phyloP scores from a whole-genome alignment of 2,797 vertebrate species.

The Kryptolebias ocellatus region DNA sequence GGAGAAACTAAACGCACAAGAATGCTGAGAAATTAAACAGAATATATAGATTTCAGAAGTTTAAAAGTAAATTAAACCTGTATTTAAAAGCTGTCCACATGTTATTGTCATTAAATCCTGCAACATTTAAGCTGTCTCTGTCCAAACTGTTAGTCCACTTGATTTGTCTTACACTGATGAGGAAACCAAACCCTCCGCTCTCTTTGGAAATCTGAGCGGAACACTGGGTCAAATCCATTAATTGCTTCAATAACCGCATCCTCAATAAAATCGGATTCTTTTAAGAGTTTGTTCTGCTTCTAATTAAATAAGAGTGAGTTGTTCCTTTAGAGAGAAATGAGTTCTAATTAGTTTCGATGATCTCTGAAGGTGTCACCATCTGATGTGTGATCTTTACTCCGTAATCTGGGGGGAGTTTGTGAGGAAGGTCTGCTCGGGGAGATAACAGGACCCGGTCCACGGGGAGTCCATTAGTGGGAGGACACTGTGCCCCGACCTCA shows the following conservation, averaged over 20 bases:
- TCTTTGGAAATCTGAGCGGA: not conserved
- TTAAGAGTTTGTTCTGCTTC: not conserved
- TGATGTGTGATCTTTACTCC: slow-evolving; percentile 41
- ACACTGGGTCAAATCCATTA: not conserved
- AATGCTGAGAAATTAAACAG: too few species aligned
- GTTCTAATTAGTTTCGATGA: not conserved
- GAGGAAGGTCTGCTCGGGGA: slow-evolving; percentile 74
- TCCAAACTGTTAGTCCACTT: not conserved
- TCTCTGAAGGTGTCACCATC: slow-evolving; percentile 2
- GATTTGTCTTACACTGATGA: not conserved
- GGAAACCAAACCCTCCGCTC: not conserved
- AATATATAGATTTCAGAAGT: not conserved
- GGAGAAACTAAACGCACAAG: too few species aligned
- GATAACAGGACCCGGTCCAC: slow-evolving; percentile 71
- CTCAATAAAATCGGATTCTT: not conserved
- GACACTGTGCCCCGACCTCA: slow-evolving; percentile 69
- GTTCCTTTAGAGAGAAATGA: not conserved
- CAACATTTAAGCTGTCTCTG: too few species aligned
- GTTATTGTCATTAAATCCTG: not conserved
- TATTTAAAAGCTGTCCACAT: not conserved
- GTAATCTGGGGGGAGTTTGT: slow-evolving; percentile 37
- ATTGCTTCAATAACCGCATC: not conserved
- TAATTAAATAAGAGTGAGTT: not conserved
- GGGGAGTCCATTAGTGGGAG: slow-evolving; percentile 65
- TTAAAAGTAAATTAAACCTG: not conserved